Conservation (phyloP, 2,797 vertebrate species). For the Pristis pectinata region DNA sequence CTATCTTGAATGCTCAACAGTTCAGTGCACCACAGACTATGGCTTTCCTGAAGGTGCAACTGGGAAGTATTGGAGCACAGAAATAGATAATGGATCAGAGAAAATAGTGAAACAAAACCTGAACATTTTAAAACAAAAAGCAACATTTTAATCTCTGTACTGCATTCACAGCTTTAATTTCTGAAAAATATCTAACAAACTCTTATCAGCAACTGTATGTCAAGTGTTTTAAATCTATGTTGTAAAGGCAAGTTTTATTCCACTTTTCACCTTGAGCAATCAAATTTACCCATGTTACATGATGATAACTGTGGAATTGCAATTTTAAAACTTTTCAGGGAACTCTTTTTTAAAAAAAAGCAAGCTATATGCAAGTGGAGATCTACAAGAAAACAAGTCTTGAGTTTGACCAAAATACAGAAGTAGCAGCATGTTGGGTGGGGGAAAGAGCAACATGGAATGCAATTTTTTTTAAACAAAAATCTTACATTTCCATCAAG, state of each 20-base stretch:
- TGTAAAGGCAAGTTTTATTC: not conserved
- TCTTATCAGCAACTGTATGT: not conserved
- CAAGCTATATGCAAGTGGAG: not conserved
- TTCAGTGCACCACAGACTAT: not conserved
- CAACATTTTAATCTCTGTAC: slow-evolving; percentile 9
- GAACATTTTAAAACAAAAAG: not conserved
- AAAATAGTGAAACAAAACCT: not conserved
- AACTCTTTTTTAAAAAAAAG: not conserved
- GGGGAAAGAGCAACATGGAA: not conserved
- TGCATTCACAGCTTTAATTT: not conserved
- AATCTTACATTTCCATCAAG: not conserved
- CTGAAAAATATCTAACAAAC: not conserved
- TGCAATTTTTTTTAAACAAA: not conserved
- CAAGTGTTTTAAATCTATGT: not conserved
- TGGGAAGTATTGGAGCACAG: not conserved
- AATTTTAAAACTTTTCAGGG: not conserved
- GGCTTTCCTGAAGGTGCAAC: not conserved
- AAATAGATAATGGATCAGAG: not conserved
- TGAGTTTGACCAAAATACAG: not conserved
- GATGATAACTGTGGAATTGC: not conserved
- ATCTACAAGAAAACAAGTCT: not conserved
- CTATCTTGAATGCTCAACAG: not conserved
- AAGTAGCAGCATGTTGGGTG: not conserved
- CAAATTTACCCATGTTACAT: not conserved
- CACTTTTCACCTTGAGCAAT: not conserved